Evolutionary conservation across 2,113 vertebrate species (phyloP).

Genomic region (Lasiurus borealis): DNA sequence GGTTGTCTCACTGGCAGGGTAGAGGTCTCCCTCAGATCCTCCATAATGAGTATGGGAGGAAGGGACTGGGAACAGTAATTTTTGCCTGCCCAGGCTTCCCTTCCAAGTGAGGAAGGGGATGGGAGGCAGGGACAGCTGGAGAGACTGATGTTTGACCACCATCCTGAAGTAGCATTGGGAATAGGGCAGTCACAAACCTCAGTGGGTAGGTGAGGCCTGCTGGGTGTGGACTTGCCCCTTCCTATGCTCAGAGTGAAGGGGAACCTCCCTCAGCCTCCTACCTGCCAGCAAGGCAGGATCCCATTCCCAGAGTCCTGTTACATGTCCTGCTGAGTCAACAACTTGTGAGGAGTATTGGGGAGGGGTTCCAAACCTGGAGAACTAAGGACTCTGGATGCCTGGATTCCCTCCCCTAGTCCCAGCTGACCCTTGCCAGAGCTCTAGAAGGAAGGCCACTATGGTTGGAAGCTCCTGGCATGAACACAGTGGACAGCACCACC

Average conservation of each 20-base stretch:
- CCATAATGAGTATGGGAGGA: background rate
- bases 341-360: background rate
- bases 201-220: background rate
- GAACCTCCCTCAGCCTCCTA: background rate
- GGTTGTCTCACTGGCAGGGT: background rate
- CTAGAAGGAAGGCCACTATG: accelerated
- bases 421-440: background rate
- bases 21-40: background rate
- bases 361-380: background rate
- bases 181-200: background rate
- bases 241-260: background rate
- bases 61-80: background rate
- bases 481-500: slow-evolving; percentile 35
- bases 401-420: background rate
- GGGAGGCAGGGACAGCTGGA: background rate
- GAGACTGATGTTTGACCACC: background rate
- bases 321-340: background rate
- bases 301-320: background rate
- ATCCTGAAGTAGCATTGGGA: background rate
- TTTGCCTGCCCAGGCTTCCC: background rate
- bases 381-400: too few relatives aligned
- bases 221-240: too few relatives aligned
- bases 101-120: background rate
- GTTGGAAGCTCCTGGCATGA: background rate
- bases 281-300: background rate